Base-by-base conservation (phyloP, 2,888 invertebrate species). In the Ormyrus rosae region DNA sequence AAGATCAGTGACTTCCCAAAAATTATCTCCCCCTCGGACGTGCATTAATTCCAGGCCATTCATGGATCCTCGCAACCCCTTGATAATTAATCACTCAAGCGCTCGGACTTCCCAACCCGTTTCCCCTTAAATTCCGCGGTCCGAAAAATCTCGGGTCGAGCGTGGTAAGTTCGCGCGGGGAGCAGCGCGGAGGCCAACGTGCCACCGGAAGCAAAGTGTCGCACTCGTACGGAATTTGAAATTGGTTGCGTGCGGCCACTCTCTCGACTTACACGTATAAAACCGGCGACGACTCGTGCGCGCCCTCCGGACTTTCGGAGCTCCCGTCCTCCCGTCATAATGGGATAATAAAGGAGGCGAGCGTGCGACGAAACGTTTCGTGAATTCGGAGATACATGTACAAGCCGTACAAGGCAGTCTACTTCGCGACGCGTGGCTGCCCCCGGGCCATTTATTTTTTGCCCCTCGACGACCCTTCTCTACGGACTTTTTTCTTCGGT, bases 281-380 rank as follows among this genome's bases (percentile, higher is more conserved):
- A 56, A 63, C 5, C 11, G 48, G n/a, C 10, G 64, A 11, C 63
- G 64, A 55, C 10, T 70, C 77, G 77, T 70, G 64, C 70, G 53
- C 53, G 34, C 19, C 58, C 51, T 51, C 46, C 48, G 48, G 2
- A 34, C 68, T 11, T 61, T 73, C 46, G 13, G 72, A 8, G 34
- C 34, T 34, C 34, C 11, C 46, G 46, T 2, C 51, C 53, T 4
- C 34, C 51, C 11, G 65, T 60, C 71, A 71, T 73, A 74, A 79
- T 79, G 64, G 74, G 74, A 64, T 74, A 69, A 74, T 79, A 79
- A 79, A 79, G 34, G 63, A 68, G 60, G 34, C 53, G 64, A 13
- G 64, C 70, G 48, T 50, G 70, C 55, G 46, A 71, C 77, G 65
- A 65, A 64, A 78, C 61, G 71, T 34, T n/a, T 13, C 34, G 69